A percentile compares a stretch with the other conserved stretches of the same genome.
phyloP scores from a whole-genome alignment of 1,140 invertebrate species.

The Drosophila bocki region DNA sequence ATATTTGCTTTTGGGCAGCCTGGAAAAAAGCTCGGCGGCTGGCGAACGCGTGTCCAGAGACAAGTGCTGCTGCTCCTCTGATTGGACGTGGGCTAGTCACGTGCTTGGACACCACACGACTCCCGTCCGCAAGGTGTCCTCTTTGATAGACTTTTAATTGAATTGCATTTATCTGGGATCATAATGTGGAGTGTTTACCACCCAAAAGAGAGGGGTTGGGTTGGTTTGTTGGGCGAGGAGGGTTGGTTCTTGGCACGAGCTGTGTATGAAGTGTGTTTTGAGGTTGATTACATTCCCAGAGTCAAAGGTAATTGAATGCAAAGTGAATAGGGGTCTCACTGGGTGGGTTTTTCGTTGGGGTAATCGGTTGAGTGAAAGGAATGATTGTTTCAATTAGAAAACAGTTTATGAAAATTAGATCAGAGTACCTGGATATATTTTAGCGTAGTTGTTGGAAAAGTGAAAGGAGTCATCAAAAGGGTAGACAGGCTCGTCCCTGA shows the following conservation, averaged over 20 bases:
- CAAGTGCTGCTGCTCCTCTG: conserved; percentile 47
- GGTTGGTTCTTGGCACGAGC: conserved; percentile 35
- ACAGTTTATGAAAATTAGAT: not conserved
- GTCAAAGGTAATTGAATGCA: conserved; percentile 21
- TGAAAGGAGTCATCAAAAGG: not conserved
- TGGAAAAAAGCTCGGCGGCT: conserved; percentile 30
- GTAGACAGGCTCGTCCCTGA: not conserved
- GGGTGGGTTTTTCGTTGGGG: not conserved
- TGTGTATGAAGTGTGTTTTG: conserved; percentile 16
- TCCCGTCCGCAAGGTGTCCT: conserved; percentile 45
- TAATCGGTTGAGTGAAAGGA: not conserved
- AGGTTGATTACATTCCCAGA: conserved; percentile 21
- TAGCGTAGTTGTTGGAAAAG: too few relatives aligned
- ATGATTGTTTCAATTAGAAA: not conserved
- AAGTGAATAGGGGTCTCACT: not conserved
- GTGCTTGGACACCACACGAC: conserved; percentile 30
- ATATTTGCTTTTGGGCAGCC: conserved; percentile 34
- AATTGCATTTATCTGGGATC: conserved; percentile 50
- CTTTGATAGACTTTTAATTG: conserved; percentile 61
- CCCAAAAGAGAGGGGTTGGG: not conserved
- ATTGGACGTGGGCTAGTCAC: conserved; percentile 63
- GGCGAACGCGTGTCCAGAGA: conserved; percentile 56
- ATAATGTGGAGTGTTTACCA: conserved; percentile 57
- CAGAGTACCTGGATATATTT: not conserved
- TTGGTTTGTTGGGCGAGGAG: conserved; percentile 1